Evolutionary conservation across 1,140 invertebrate species (phyloP), one percentile per base, ranked within the genome.

Genomic region (Bombus vancouverensis): DNA sequence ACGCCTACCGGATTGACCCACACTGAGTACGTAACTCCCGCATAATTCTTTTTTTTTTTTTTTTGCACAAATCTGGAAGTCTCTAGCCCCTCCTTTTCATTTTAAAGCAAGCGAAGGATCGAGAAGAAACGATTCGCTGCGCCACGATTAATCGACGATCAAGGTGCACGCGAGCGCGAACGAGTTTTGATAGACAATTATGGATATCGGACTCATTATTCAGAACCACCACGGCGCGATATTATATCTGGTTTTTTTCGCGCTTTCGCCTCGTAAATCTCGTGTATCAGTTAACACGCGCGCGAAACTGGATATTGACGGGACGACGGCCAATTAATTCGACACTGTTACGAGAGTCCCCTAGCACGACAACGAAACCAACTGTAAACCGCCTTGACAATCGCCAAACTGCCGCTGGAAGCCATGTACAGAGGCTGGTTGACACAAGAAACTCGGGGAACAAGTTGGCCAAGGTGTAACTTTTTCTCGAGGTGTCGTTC

Each of bases 141-240:
- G n/a, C 4, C 18, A 25, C 72, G 72, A 28, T 53, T 75, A 53
- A 75, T 75, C 73, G 34, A 15, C 68, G 53, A 81, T 72, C 71
- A 62, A 47, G 68, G 53, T 18, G 57, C 68, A 47, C 28, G 65
- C 62, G 39, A 47, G 25, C 13, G n/a, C 42, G 34, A 83, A 76
- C 73, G 28, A 10, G 81, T 83, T 25, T 78, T 78, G 81, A 83
- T 78, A 78, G 81, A 83, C 81, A 83, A 83, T 83, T 83, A 83
- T 78, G 74, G 81, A 83, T 83, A 83, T 83, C 81, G 62, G 4
- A 47, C 65, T 83, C 65, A 78, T 83, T 83, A 83, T 83, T 83
- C 74, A 83, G 81, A 77, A 83, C 47, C 74, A 70, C 62, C 62
- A 28, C 22, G 12, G 9, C 42, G 44, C 74, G 81, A 83, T 83